Base-by-base conservation (phyloP, 2,113 vertebrate genomes). In the Ptilonorhynchus violaceus region DNA sequence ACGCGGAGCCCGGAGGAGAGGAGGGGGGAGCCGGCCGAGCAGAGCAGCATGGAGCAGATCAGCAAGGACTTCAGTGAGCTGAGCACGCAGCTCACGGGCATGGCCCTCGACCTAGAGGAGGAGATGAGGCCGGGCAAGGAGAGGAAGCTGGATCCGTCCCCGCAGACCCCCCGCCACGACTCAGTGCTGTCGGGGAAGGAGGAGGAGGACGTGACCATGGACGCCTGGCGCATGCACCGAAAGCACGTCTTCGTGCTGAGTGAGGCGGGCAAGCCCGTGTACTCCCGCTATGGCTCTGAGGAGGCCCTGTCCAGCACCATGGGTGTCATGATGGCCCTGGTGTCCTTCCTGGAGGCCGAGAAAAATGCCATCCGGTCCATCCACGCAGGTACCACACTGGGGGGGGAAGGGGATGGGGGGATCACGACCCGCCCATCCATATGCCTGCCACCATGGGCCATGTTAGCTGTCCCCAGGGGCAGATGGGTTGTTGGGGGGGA, bases 231-330 rank as follows among this genome's bases (percentile, higher is more conserved):
- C 42, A 98, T 97, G 75, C 99, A 99, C 96, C 98, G 98, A 74
- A 99, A 99, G 95, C 99, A 99, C 0, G 97, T 99, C 84, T 99
- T 99, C 11, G 99, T 99, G 90, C 97, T 99, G 92, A 99, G 99
- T 3, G 99, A 99, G 88, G 99, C 99, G 0, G 99, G 99, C 73
- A 99, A 99, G 97, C 99, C 99, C 0, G 99, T 99, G 92, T 99
- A 99, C 87, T 99, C 99, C 33, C 99, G 99, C 88, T 99, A 99
- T 0, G 99, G 99, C 85, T 99, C 99, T 1, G 99, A 99, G 97
- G 99, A 99, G 96, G 99, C 99, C 2, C 98, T 99, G 60, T 99
- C 99, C 90, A 99, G 99, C 98, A 99, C 99, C 88, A 99, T 99
- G 98, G 99, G 99, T 0, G 99, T 99, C 86, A 99, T 99, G 99